Evolutionary conservation across 1,140 invertebrate genomes (phyloP).

Genomic region (Nephila pilipes): DNA sequence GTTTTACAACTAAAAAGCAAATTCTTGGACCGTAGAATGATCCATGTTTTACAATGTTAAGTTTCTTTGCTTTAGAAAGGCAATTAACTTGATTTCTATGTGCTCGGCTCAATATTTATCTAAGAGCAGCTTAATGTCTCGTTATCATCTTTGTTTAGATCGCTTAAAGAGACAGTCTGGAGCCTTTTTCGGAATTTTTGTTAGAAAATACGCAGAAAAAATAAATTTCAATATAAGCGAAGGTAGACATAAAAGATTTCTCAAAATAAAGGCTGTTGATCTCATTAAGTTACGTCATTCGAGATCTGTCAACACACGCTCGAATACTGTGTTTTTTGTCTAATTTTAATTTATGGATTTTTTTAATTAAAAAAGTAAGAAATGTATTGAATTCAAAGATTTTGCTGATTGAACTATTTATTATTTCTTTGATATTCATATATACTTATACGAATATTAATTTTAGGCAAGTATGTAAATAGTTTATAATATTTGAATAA

Average conservation of each 20-base stretch:
- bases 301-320: too few relatives aligned
- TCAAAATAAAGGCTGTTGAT: background rate
- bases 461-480: too few relatives aligned
- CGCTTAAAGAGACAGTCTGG: background rate
- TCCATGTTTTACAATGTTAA: conserved; percentile 11
- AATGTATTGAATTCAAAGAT: too few relatives aligned
- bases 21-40: background rate
- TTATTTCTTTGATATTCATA: too few relatives aligned
- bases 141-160: background rate
- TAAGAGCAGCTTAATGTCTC: background rate
- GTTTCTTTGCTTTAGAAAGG: conserved; percentile 22
- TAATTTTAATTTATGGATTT: background rate
- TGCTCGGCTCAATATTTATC: conserved; percentile 37
- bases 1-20: conserved; percentile 53
- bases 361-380: background rate
- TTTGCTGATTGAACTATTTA: too few relatives aligned
- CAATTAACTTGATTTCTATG: conserved; percentile 34
- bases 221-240: background rate
- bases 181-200: background rate
- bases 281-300: background rate
- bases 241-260: background rate
- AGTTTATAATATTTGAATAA: too few relatives aligned
- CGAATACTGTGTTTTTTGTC: too few relatives aligned
- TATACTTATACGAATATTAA: too few relatives aligned
- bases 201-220: background rate